phyloP scores from a whole-genome alignment of 2,888 invertebrate genomes.

The Steinernema carpocapsae region DNA sequence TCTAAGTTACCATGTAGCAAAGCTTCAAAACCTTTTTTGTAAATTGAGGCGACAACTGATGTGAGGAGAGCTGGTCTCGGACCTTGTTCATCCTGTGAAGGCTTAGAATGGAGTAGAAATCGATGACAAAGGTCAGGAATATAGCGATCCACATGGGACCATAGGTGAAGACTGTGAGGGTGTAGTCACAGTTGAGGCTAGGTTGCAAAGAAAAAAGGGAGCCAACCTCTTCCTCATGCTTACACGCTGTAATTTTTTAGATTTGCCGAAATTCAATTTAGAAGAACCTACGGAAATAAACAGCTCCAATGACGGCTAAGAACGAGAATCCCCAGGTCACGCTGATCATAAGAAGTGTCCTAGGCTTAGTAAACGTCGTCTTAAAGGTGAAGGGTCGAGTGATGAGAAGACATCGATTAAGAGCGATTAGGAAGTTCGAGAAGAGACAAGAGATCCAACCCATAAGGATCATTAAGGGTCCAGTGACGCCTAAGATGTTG shows the following conservation, averaged over 20 bases:
- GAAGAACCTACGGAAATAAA: neutral
- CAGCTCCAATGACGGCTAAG: neutral
- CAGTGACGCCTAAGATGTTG: neutral
- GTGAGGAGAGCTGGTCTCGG: neutral
- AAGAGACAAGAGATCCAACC: neutral
- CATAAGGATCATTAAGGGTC: neutral
- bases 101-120: neutral
- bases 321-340: neutral
- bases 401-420: neutral
- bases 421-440: neutral
- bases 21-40: neutral
- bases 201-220: conserved; percentile 1
- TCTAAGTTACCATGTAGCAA: conserved; percentile 4
- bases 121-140: neutral
- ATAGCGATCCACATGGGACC: conserved; percentile 18
- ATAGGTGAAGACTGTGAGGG: neutral
- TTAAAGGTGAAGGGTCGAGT: neutral
- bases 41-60: neutral
- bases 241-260: neutral
- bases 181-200: neutral
- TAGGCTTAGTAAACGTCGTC: neutral
- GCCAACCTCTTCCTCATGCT: neutral
- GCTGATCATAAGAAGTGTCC: neutral
- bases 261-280: neutral
- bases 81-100: conserved; percentile 12